A percentile compares a stretch with the other conserved stretches of the same genome.
These are phyloP conservation scores for Spilosoma lubricipeda DNA, from an alignment of 2,888 invertebrate species.

Conservation along the genomic window DNA sequence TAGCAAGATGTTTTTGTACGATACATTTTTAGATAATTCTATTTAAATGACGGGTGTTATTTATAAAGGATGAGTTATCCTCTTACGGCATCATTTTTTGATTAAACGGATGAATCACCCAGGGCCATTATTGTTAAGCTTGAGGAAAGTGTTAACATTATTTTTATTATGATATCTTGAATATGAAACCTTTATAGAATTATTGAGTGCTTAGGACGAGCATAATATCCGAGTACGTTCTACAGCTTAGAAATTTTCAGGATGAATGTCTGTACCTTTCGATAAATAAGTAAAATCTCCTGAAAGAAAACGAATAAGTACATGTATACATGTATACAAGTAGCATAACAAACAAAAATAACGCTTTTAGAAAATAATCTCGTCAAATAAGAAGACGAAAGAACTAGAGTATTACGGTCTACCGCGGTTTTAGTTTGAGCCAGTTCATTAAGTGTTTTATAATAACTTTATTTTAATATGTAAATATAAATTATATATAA, in stretches of 20 bases:
- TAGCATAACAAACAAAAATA: neutral
- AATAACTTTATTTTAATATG: neutral
- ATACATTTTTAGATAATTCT: conserved; percentile 11
- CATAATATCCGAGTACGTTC: neutral
- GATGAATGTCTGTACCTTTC: too few relatives aligned
- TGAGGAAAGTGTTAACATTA: neutral
- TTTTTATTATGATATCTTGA: neutral
- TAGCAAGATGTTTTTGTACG: neutral
- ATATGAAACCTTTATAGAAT: neutral
- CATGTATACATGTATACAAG: neutral
- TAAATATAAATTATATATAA: neutral
- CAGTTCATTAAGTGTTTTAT: neutral
- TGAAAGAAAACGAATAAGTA: neutral
- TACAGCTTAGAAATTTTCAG: neutral
- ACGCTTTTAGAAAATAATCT: neutral
- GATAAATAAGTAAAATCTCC: too few relatives aligned
- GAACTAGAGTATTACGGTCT: neutral
- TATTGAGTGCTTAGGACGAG: neutral
- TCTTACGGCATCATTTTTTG: neutral
- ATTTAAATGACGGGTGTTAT: conserved; percentile 4
- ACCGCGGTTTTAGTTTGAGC: neutral
- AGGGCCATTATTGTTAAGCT: neutral
- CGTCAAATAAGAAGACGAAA: neutral
- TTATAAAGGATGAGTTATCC: conserved; percentile 7
- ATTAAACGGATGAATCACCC: neutral